Base-by-base conservation (phyloP, 2,888 invertebrate genomes). In the Pardosa pseudoannulata region DNA sequence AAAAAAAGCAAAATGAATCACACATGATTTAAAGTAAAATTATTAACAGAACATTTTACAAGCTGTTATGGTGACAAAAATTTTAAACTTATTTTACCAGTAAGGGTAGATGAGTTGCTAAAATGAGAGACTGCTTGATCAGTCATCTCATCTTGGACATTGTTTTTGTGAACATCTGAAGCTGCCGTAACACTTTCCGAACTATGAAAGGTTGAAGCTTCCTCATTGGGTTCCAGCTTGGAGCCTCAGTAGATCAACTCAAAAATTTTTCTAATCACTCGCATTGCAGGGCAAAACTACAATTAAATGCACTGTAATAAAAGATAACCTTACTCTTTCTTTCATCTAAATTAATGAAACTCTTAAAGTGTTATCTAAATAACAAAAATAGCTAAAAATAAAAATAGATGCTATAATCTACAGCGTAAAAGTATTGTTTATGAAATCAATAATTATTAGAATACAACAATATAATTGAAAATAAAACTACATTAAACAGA, bases 211-310 rank as follows among this genome's bases (percentile, higher is more conserved):
- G 79, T 62, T 73, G 85, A 73, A 72, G 86, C 75, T 86, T 86
- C 86, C 75, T 79, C 86, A 86, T 86, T 73, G 64, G 78, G 64
- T 31, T 86, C 86, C 86, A 86, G 86, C 79, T 86, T 86, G 86
- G 74, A 62, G 79, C 79, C 79, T 79, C 79, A 70, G 36, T 29
- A 23, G 75, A 86, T 67, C 41, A 29, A 39, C 64, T 39, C 65
- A 41, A 32, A 79, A 39, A 68, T 71, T 28, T 23, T 32, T 50
- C 72, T 67, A 86, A 23, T 56, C 70, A 67, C 23, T 46, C 16
- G 46, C 46, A 46, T 46, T 46, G 46, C n/a, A 46, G 46, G 2
- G 16, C 11, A 16, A 16, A 16, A 11, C 46, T 46, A 64, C 46
- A 11, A 28, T 1, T 27, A 28, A 64, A 27, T 29, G 64, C 28